These are phyloP conservation scores for Amblyraja radiata DNA, from an alignment of 2,797 vertebrate species.

Conservation along the genomic window DNA sequence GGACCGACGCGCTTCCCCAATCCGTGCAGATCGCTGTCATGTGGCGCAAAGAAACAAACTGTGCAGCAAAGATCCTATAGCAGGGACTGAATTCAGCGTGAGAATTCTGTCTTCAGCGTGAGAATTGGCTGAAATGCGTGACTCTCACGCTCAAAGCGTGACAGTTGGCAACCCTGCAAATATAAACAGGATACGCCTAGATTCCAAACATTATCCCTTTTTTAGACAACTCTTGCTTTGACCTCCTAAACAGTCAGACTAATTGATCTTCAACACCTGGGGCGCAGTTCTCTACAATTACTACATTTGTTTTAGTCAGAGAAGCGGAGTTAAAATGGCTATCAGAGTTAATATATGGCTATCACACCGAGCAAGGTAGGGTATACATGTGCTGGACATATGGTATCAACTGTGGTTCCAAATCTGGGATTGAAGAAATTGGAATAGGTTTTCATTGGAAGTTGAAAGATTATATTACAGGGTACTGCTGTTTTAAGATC, in stretches of 20 bases:
- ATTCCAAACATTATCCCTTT: not conserved
- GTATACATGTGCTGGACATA: not conserved
- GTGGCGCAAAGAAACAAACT: too few relatives aligned
- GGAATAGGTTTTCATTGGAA: not conserved
- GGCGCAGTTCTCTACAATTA: not conserved
- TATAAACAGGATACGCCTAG: not conserved
- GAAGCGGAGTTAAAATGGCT: too few relatives aligned
- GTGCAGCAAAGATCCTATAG: too few relatives aligned
- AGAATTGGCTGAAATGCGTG: too few relatives aligned
- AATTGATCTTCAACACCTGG: not conserved
- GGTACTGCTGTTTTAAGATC: not conserved
- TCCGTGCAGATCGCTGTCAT: too few relatives aligned
- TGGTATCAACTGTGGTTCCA: not conserved
- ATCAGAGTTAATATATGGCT: not conserved
- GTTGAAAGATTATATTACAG: not conserved
- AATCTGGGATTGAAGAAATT: not conserved
- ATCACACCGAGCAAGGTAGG: not conserved
- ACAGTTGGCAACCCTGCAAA: too few relatives aligned
- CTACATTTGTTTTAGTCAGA: not conserved
- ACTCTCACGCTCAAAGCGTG: too few relatives aligned
- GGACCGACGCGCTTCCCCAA: too few relatives aligned
- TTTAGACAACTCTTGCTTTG: not conserved
- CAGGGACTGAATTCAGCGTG: too few relatives aligned
- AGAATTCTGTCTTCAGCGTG: too few relatives aligned
- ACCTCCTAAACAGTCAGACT: not conserved